Base-by-base conservation (phyloP, 2,888 invertebrate species). In the Tiphia femorata region DNA sequence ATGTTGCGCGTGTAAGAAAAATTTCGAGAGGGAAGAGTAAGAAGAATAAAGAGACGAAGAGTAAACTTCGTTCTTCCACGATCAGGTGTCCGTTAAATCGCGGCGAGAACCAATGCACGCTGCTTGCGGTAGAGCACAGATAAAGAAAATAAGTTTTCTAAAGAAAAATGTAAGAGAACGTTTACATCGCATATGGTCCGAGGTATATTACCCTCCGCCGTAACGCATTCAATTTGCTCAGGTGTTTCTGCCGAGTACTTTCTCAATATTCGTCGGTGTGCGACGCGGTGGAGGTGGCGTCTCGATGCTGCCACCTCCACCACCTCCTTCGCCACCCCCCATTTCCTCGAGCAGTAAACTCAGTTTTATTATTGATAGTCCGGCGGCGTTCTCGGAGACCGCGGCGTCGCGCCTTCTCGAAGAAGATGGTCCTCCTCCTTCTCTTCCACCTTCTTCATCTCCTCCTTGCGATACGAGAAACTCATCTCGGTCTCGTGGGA, bases 211-310 rank as follows among this genome's bases (percentile, higher is more conserved):
- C 40, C 51, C 62, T 51, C 20, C 51, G 46, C 35, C 49, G 51
- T 58, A 53, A 69, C 68, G 66, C 63, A 65, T 72, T 72, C 70
- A 70, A 76, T 76, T 73, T 63, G 73, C 67, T 66, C 75, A 72
- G 69, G 62, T 71, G 72, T 66, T 68, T 56, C 63, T 21, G n/a
- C n/a, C 57, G 59, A 51, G 48, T 59, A 49, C 62, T 58, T 62
- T 58, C 64, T 71, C 65, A 59, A 70, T 75, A 73, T 70, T 72
- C 63, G 60, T 46, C 55, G 61, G 60, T 48, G 46, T 50, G 41
- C 41, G 46, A 30, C n/a, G 30, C 30, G 43, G 27, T 40, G 48
- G 37, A 38, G 42, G 25, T 25, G 51, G n/a, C n/a, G n/a, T n/a
- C n/a, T n/a, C n/a, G n/a, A n/a, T n/a, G n/a, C n/a, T n/a, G n/a